Conservation (phyloP, 2,797 vertebrate species). For the Dipus sagitta region DNA sequence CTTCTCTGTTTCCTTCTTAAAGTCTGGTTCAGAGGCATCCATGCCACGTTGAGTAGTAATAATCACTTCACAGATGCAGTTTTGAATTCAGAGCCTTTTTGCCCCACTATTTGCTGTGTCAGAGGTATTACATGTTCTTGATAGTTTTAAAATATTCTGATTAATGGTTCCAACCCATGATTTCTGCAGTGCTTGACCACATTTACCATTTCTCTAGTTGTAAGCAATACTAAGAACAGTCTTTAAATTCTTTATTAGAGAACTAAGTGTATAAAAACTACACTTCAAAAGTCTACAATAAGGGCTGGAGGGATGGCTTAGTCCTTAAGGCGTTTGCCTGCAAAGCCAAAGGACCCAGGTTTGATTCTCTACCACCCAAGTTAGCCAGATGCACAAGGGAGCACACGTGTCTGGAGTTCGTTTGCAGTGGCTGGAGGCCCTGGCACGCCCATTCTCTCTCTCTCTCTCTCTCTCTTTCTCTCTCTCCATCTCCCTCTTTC, state of each 20-base stretch:
- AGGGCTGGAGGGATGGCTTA: no score
- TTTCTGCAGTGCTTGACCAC: not conserved
- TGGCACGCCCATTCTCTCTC: no score
- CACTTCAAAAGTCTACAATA: not conserved
- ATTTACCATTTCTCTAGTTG: slow-evolving; percentile 40
- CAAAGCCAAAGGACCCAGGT: no score
- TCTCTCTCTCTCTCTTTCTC: no score
- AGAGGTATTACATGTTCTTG: not conserved
- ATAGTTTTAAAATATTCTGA: slow-evolving; percentile 26
- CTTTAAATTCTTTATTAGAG: slow-evolving; percentile 28
- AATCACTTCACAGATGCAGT: not conserved
- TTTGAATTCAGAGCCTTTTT: slow-evolving; percentile 2
- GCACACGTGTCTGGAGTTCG: no score
- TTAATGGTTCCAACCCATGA: not conserved
- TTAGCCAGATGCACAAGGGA: no score
- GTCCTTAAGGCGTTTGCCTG: no score
- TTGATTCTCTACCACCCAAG: no score
- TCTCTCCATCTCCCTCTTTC: no score
- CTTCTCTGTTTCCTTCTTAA: not conserved
- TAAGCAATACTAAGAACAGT: not conserved
- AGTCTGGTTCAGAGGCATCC: not conserved
- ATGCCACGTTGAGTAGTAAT: not conserved
- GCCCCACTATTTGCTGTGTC: not conserved
- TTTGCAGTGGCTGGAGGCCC: no score
- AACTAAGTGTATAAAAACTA: not conserved